These are phyloP conservation scores for Loriculus beryllinus DNA, from an alignment of 2,797 vertebrate species.

Conservation along the genomic window DNA sequence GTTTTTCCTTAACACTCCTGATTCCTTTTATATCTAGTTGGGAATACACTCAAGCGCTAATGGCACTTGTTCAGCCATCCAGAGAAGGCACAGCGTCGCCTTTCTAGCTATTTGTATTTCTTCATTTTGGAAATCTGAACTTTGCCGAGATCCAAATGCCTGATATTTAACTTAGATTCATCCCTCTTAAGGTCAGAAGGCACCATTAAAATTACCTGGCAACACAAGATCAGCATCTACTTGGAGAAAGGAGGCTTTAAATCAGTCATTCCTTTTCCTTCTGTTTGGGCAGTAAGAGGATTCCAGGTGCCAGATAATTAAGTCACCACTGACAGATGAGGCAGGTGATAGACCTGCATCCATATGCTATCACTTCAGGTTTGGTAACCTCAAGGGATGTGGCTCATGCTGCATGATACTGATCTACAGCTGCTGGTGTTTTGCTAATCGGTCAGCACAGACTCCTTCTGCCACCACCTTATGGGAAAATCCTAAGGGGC, in stretches of 20 bases:
- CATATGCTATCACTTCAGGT: neutral
- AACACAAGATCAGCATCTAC: neutral
- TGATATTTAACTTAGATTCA: constrained; percentile 46
- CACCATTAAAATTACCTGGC: constrained; percentile 20
- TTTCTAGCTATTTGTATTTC: constrained; percentile 41
- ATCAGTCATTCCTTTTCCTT: constrained; percentile 29
- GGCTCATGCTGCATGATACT: neutral
- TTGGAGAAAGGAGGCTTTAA: constrained; percentile 31
- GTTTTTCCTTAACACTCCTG: constrained; percentile 64
- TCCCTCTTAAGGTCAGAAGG: constrained; percentile 44
- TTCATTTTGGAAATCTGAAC: constrained; percentile 55
- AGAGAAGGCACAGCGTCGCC: constrained; percentile 11
- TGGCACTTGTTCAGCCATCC: constrained; percentile 56
- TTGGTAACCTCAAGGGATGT: constrained; percentile 5
- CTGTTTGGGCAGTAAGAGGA: neutral
- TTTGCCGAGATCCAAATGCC: constrained; percentile 40
- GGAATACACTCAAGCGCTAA: constrained; percentile 57
- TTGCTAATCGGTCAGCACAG: neutral
- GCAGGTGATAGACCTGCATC: constrained; percentile 29
- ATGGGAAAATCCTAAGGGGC: neutral
- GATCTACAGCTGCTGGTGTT: neutral
- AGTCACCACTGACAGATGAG: constrained; percentile 43
- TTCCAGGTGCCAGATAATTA: constrained; percentile 33
- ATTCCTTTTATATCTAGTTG: constrained; percentile 66
- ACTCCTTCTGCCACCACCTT: neutral